Percentiles rank a stretch among this genome's conserved stretches.
phyloP scores from a whole-genome alignment of 2,888 invertebrate species.

The Sminthurides aquaticus region DNA sequence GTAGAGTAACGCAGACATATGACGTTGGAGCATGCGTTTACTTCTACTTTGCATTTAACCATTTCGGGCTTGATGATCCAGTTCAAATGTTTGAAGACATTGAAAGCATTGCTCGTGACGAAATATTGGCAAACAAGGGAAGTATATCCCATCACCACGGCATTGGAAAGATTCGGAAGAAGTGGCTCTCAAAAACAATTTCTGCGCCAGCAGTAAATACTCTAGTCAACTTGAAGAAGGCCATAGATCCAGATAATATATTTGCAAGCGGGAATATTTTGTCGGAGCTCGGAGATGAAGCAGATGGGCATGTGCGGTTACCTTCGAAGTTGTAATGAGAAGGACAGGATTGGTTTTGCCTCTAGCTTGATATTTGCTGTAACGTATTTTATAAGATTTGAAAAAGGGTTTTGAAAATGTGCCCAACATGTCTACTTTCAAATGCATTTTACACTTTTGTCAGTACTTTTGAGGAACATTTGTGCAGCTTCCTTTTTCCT shows the following conservation, averaged over 20 bases:
- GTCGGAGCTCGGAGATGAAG: slow-evolving; percentile 18
- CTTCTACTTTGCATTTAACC: slow-evolving; percentile 83
- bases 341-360: no score
- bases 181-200: slow-evolving; percentile 78
- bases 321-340: neutral
- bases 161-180: slow-evolving; percentile 80
- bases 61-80: slow-evolving; percentile 56
- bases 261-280: slow-evolving; percentile 81
- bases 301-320: neutral
- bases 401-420: no score
- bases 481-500: no score
- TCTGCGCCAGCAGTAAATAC: slow-evolving; percentile 71
- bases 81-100: slow-evolving; percentile 75
- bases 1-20: slow-evolving; percentile 90
- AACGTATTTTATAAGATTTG: no score
- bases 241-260: slow-evolving; percentile 88
- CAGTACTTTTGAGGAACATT: no score
- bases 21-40: slow-evolving; percentile 96
- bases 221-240: slow-evolving; percentile 71
- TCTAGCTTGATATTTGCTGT: no score
- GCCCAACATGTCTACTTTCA: no score
- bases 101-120: slow-evolving; percentile 80
- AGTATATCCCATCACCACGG: slow-evolving; percentile 96
- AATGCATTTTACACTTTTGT: no score
- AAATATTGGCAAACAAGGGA: slow-evolving; percentile 82